phyloP scores from a whole-genome alignment of 2,113 vertebrate species.

The Elaphurus davidianus region DNA sequence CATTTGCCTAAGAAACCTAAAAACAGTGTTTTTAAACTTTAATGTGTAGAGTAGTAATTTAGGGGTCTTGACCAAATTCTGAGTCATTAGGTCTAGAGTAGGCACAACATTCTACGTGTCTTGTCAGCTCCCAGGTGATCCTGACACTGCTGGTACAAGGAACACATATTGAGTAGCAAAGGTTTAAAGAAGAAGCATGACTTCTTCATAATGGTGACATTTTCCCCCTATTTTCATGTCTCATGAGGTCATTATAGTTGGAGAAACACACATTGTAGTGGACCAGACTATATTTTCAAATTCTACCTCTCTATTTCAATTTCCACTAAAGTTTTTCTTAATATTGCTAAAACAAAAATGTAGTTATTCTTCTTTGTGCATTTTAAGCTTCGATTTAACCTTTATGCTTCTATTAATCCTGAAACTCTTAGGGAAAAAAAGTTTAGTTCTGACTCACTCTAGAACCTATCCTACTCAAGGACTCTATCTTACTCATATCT shows the following conservation, averaged over 20 bases:
- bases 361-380: neutral
- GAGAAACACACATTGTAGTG: neutral
- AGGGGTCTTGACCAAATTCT: neutral
- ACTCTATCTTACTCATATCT: neutral
- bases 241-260: neutral
- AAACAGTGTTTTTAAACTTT: neutral
- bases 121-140: neutral
- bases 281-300: neutral
- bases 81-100: neutral
- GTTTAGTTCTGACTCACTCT: neutral
- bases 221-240: neutral
- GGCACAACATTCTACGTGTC: neutral
- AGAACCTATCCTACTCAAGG: neutral
- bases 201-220: neutral
- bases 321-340: neutral
- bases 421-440: neutral
- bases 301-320: neutral
- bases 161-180: neutral
- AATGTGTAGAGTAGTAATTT: neutral
- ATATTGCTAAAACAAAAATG: neutral
- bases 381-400: neutral
- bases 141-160: neutral
- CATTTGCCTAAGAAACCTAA: neutral
- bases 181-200: neutral
- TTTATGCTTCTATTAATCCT: neutral